Evolutionary conservation across 2,888 invertebrate genomes (phyloP).

Genomic region (Tortrix viridana): DNA sequence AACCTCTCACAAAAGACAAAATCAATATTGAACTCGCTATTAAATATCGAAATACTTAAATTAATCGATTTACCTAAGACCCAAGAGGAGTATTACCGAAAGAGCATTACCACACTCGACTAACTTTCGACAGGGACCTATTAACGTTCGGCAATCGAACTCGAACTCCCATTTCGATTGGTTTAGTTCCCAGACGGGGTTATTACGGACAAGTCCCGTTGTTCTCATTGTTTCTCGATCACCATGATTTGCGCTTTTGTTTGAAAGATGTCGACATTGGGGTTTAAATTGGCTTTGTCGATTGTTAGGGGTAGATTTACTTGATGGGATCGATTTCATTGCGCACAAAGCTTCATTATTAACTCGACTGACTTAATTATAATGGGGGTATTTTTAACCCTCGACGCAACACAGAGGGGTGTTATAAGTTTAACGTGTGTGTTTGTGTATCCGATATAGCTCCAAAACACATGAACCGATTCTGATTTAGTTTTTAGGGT

Average conservation of each 20-base stretch:
- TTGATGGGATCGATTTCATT: background rate
- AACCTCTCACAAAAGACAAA: too few relatives aligned
- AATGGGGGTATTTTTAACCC: too few relatives aligned
- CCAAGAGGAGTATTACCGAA: slow-evolving; percentile 22
- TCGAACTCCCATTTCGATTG: slow-evolving; percentile 7
- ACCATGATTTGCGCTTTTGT: slow-evolving; percentile 35
- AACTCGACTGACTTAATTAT: too few relatives aligned
- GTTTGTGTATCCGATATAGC: too few relatives aligned
- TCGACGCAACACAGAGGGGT: too few relatives aligned
- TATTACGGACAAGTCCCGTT: slow-evolving; percentile 25
- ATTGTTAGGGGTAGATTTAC: slow-evolving; percentile 9
- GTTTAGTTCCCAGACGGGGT: slow-evolving; percentile 16
- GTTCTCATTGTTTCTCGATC: slow-evolving; percentile 27
- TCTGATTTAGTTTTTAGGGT: too few relatives aligned
- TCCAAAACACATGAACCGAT: too few relatives aligned
- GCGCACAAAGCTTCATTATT: too few relatives aligned
- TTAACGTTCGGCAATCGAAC: slow-evolving; percentile 20
- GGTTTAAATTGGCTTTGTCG: slow-evolving; percentile 18
- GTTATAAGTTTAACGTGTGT: too few relatives aligned
- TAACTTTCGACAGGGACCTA: slow-evolving; percentile 25
- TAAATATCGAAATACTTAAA: too few relatives aligned
- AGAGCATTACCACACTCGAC: slow-evolving; percentile 32
- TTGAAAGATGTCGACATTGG: slow-evolving; percentile 28
- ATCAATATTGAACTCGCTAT: too few relatives aligned
- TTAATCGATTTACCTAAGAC: background rate